Evolutionary conservation across 2,888 invertebrate genomes (phyloP).

Genomic region (Rhyacophila evoluta): DNA sequence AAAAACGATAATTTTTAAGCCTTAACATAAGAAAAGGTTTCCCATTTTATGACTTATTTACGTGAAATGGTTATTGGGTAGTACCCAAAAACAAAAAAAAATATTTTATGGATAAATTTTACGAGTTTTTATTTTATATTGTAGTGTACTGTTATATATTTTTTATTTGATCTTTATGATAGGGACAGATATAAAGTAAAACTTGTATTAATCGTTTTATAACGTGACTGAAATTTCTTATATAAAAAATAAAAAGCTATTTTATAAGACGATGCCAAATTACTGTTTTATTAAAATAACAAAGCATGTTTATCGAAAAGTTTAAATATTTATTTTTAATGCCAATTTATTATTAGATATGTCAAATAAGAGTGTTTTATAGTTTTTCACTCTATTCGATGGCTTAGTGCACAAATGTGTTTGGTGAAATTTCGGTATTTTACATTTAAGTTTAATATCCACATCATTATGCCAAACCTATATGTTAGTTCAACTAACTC

Average conservation of each 20-base stretch:
- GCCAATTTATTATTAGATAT: too few species aligned
- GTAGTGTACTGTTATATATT: not conserved
- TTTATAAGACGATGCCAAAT: too few species aligned
- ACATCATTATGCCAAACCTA: too few species aligned
- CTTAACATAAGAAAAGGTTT: not conserved
- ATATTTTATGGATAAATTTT: not conserved
- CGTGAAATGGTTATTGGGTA: not conserved
- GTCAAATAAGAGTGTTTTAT: too few species aligned
- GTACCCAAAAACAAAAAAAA: not conserved
- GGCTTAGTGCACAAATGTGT: too few species aligned
- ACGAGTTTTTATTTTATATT: not conserved
- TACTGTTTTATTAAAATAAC: too few species aligned
- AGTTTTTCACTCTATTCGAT: too few species aligned
- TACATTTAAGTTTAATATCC: too few species aligned
- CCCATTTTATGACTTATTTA: not conserved
- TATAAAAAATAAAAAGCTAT: not conserved
- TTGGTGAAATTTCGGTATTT: too few species aligned
- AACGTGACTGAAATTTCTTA: not conserved
- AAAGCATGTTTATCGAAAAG: too few species aligned
- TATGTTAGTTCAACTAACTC: too few species aligned
- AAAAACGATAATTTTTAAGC: not conserved
- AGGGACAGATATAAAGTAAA: not conserved
- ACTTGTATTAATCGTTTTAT: not conserved
- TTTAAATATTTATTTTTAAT: too few species aligned
- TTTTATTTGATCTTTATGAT: not conserved